phyloP scores from a whole-genome alignment of 2,797 vertebrate genomes.

The Sebastes diploproa region DNA sequence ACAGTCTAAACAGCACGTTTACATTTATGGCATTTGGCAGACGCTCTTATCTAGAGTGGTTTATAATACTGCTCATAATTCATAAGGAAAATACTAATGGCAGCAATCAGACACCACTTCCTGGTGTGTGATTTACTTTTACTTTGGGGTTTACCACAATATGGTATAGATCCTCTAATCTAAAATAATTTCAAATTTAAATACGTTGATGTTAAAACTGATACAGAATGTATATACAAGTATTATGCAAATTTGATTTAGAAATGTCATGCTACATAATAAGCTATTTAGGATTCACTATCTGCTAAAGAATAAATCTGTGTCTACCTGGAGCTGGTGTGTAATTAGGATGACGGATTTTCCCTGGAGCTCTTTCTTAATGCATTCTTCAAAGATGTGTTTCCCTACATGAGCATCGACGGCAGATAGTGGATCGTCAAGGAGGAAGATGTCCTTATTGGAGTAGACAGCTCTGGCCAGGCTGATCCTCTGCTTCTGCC shows the following conservation, averaged over 20 bases:
- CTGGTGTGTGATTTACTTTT: background rate
- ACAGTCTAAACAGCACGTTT: background rate
- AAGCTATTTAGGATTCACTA: background rate
- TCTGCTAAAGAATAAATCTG: background rate
- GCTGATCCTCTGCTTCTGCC: slow-evolving; percentile 86
- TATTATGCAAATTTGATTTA: background rate
- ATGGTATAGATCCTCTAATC: too few relatives aligned
- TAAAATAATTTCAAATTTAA: background rate
- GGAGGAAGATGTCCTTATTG: slow-evolving; percentile 80
- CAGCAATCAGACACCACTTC: background rate
- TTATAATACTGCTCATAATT: background rate
- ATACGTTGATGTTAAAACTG: too few relatives aligned
- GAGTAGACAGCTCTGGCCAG: slow-evolving; percentile 83
- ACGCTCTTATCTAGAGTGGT: background rate
- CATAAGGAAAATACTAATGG: background rate
- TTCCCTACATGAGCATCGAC: slow-evolving; percentile 84
- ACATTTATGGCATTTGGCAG: background rate
- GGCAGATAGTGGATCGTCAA: slow-evolving; percentile 85
- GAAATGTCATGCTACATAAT: background rate
- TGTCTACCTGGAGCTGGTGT: slow-evolving; percentile 84
- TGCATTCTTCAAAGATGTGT: slow-evolving; percentile 79
- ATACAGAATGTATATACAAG: background rate
- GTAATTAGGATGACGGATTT: slow-evolving; percentile 84
- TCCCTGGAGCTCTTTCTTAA: slow-evolving; percentile 49
- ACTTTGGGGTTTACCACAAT: background rate